These are phyloP conservation scores for Arvicola amphibius DNA, from an alignment of 2,797 vertebrate genomes.

Conservation along the genomic window DNA sequence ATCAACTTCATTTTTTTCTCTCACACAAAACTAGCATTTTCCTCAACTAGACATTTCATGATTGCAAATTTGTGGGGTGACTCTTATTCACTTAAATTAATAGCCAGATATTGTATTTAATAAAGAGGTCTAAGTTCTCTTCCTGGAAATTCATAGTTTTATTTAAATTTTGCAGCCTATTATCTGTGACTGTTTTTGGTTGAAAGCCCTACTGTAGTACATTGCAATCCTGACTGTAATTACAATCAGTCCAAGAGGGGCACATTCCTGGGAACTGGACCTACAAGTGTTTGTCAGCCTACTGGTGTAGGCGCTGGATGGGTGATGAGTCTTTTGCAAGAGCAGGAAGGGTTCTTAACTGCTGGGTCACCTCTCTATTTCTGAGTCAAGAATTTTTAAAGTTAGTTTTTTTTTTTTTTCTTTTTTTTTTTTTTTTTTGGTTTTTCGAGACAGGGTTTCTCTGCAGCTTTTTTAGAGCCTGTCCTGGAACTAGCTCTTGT, in stretches of 20 bases:
- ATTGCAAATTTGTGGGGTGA: background rate
- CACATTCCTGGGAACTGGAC: background rate
- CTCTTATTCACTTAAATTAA: background rate
- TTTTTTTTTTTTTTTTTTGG: too few relatives aligned
- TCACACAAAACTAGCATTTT: background rate
- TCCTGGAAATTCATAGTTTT: background rate
- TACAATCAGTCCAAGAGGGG: background rate
- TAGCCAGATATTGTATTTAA: background rate
- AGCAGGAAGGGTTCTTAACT: background rate
- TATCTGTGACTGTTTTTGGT: background rate
- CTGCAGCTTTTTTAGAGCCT: too few relatives aligned
- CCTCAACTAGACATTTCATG: background rate
- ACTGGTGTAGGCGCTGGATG: background rate
- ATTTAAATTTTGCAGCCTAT: background rate
- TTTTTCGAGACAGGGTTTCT: too few relatives aligned
- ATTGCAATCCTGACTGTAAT: background rate
- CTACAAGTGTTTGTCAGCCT: background rate
- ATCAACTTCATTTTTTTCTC: background rate
- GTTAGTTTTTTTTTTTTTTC: slow-evolving; percentile 31
- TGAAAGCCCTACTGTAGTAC: background rate
- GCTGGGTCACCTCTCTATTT: background rate
- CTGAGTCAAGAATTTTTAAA: background rate
- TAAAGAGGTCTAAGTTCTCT: background rate
- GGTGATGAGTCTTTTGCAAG: background rate
- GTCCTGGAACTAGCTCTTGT: too few relatives aligned